Evolutionary conservation across 1,140 invertebrate genomes (phyloP).

Genomic region (Neoseiulus cucumeris): DNA sequence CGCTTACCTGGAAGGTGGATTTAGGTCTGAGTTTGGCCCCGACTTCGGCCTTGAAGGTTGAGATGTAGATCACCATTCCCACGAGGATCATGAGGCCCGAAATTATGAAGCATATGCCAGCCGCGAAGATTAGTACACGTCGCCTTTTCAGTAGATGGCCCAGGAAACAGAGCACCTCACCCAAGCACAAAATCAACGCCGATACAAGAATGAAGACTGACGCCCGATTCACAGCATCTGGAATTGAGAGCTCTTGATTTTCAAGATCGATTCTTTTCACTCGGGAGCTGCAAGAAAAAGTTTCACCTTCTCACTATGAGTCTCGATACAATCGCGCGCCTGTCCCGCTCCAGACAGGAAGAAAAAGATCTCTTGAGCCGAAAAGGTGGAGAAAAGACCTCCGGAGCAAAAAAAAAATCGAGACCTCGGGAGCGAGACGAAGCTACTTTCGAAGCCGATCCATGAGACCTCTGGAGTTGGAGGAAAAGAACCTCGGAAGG

Average conservation of each 20-base stretch:
- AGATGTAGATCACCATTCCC: constrained; percentile 75
- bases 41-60: constrained; percentile 69
- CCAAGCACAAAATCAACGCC: constrained; percentile 37
- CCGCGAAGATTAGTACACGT: constrained; percentile 39
- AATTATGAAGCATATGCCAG: constrained; percentile 45
- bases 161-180: constrained; percentile 40
- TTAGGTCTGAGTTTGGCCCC: constrained; percentile 57
- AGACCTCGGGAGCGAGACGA: no score
- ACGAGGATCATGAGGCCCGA: constrained; percentile 65
- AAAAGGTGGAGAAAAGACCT: no score
- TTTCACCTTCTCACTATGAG: no score
- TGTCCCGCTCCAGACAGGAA: no score
- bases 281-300: no score
- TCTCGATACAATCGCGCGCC: no score
- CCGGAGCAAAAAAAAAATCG: no score
- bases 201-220: constrained; percentile 42
- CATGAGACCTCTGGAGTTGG: no score
- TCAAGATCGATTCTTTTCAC: no score
- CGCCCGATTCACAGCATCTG: constrained; percentile 47
- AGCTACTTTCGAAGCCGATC: no score
- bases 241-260: constrained; percentile 18
- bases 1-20: constrained; percentile 39
- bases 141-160: constrained; percentile 36
- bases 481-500: no score
- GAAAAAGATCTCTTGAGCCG: no score